Percentiles rank a stretch among this genome's conserved stretches.
These are phyloP conservation scores for Polyodon spathula DNA, from an alignment of 2,113 vertebrate species.

Conservation along the genomic window DNA sequence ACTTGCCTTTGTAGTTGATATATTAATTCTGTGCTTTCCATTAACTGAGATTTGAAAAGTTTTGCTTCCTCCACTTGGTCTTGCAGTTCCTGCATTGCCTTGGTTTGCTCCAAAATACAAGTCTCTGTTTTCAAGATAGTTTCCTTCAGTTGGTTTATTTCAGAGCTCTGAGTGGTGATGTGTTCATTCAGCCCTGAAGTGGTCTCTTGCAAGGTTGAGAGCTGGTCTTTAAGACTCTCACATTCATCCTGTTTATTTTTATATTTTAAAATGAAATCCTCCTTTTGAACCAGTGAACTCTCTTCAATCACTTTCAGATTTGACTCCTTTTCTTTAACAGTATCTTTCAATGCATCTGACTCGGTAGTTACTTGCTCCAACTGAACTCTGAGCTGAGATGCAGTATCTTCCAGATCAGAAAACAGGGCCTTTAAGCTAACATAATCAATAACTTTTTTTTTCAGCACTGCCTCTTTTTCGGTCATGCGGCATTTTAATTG, in stretches of 20 bases:
- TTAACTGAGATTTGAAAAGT: slow-evolving; percentile 47
- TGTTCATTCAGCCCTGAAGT: slow-evolving; percentile 38
- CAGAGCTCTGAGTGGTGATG: slow-evolving; percentile 39
- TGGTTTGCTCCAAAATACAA: slow-evolving; percentile 36
- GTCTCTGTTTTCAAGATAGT: slow-evolving; percentile 43
- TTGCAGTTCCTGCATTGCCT: slow-evolving; percentile 42
- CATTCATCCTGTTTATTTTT: slow-evolving; percentile 55
- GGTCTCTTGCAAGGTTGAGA: slow-evolving; percentile 46
- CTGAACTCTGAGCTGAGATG: slow-evolving; percentile 34
- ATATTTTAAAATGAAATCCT: slow-evolving; percentile 43
- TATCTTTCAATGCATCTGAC: slow-evolving; percentile 35
- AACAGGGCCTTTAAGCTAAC: slow-evolving; percentile 37
- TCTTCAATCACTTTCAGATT: slow-evolving; percentile 30
- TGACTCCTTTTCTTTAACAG: slow-evolving; percentile 54
- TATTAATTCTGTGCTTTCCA: slow-evolving; percentile 45
- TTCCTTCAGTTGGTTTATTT: slow-evolving; percentile 39
- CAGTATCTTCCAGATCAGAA: slow-evolving; percentile 45
- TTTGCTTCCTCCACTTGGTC: slow-evolving; percentile 42
- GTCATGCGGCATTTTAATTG: slow-evolving; percentile 36
- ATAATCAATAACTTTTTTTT: slow-evolving; percentile 47
- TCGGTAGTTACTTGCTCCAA: slow-evolving; percentile 49
- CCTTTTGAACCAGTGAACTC: slow-evolving; percentile 29
- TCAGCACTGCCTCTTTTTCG: slow-evolving; percentile 53
- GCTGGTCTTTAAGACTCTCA: slow-evolving; percentile 47
- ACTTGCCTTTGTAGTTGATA: slow-evolving; percentile 43